Evolutionary conservation across 2,888 invertebrate genomes (phyloP).

Genomic region (Tholera decimalis): DNA sequence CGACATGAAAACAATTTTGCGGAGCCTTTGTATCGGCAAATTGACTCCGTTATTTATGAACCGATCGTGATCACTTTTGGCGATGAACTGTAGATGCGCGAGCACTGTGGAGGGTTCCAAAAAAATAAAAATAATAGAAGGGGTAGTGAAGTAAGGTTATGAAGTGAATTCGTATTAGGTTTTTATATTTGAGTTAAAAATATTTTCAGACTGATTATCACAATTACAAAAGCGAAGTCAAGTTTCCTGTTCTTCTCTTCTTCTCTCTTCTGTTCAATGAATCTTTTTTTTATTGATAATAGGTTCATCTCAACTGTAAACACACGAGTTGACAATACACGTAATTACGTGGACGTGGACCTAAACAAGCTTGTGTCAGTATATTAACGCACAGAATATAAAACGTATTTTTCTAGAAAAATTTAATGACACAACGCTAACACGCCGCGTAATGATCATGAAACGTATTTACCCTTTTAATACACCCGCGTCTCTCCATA

Average conservation of each 20-base stretch:
- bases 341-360: too few relatives aligned
- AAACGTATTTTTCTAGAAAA: not conserved
- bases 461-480: slow-evolving; percentile 39
- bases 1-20: slow-evolving; percentile 78
- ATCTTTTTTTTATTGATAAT: not conserved
- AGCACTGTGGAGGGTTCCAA: not conserved
- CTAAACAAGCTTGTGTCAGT: too few relatives aligned
- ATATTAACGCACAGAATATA: not conserved
- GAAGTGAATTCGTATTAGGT: too few relatives aligned
- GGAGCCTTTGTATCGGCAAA: slow-evolving; percentile 76
- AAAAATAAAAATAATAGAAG: slow-evolving; percentile 4
- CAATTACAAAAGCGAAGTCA: not conserved
- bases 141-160: not conserved
- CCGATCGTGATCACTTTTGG: slow-evolving; percentile 64
- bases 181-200: too few relatives aligned
- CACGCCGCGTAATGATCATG: slow-evolving; percentile 21
- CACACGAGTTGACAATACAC: not conserved
- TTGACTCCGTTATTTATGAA: slow-evolving; percentile 80
- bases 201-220: not conserved
- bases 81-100: slow-evolving; percentile 44
- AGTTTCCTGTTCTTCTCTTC: not conserved
- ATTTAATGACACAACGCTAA: slow-evolving; percentile 9
- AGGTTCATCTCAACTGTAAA: not conserved
- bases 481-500: slow-evolving; percentile 33
- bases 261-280: not conserved